Base-by-base conservation (phyloP, 2,113 vertebrate genomes). In the Ctenomys sociabilis region DNA sequence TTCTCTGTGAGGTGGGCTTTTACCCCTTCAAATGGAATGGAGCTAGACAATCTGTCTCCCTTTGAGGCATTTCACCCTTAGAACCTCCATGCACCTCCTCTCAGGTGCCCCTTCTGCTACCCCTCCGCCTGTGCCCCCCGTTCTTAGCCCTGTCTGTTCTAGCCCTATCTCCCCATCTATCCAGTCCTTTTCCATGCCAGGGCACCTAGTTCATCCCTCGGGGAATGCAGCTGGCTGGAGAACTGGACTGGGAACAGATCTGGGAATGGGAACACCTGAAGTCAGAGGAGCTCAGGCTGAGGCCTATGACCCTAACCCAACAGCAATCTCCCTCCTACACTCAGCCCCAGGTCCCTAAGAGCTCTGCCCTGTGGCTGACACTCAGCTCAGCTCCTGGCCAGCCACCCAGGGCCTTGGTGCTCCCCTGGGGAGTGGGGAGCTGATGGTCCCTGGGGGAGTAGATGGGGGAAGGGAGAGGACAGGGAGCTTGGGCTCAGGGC, bases 401-500 rank as follows among this genome's bases (percentile, higher is more conserved):
- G 78, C 78, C 77, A 37, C 70, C 22, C 45, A 73, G 22, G 43
- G 66, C 88, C 85, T 64, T 21, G 61, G 40, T 24, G 32, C 94
- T 90, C 70, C 86, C n/a, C 85, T 77, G 37, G 5, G 24, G 22
- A 26, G 61, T 9, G 54, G 16, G 54, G 54, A 57, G 87, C 95
- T 94, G 83, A 93, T 81, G 86, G 93, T 91, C 96, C 96, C 96
- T 45, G 3, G 90, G 90, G 78, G 96, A 95, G 40, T 70, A 87
- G 95, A 88, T 59, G 87, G 81, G 86, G 49, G 78, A 72, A 43
- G 85, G 91, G 75, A 93, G 75, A 43, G 70, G 85, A 35, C 13
- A 30, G 80, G 91, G 91, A 93, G 95, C 94, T 90, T 90, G 96
- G 97, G 93, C 78, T 1, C 92, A 57, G 78, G 97, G 83, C 95